Percentiles rank a stretch among this genome's conserved stretches.
Evolutionary conservation across 2,113 vertebrate genomes (phyloP).

Genomic region (Ammodytes dubius): DNA sequence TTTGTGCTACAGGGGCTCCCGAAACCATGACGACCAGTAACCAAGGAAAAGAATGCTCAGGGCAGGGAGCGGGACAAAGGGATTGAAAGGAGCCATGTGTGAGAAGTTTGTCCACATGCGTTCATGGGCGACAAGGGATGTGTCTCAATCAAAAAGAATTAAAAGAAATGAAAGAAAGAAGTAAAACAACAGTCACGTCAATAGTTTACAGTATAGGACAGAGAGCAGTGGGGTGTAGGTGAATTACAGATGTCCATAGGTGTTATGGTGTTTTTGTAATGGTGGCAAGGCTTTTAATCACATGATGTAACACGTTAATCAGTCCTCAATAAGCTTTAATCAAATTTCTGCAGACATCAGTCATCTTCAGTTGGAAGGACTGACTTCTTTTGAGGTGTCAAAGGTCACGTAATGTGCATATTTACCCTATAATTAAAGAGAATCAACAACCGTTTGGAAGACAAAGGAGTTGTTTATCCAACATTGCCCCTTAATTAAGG

Average conservation of each 20-base stretch:
- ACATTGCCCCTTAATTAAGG: slow-evolving; percentile 7
- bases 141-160: slow-evolving; percentile 80
- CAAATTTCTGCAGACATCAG: slow-evolving; percentile 14
- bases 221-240: neutral
- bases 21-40: slow-evolving; percentile 86
- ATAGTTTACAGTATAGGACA: slow-evolving; percentile 5
- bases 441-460: neutral
- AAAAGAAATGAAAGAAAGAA: slow-evolving; percentile 1
- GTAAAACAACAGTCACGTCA: slow-evolving; percentile 28
- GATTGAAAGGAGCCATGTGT: slow-evolving; percentile 81
- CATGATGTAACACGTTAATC: slow-evolving; percentile 6
- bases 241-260: slow-evolving; percentile 33
- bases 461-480: slow-evolving; percentile 37
- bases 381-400: slow-evolving; percentile 16
- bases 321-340: slow-evolving; percentile 31
- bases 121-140: slow-evolving; percentile 66
- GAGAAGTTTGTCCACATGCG: slow-evolving; percentile 85
- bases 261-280: slow-evolving; percentile 8
- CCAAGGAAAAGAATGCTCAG: slow-evolving; percentile 81
- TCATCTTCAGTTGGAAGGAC: slow-evolving; percentile 18
- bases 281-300: slow-evolving; percentile 36
- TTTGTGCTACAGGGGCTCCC: slow-evolving; percentile 70
- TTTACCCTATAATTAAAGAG: slow-evolving; percentile 8
- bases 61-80: slow-evolving; percentile 80
- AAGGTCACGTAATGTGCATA: slow-evolving; percentile 15